phyloP scores from a whole-genome alignment of 2,113 vertebrate species.

The Herpetotheres cachinnans region DNA sequence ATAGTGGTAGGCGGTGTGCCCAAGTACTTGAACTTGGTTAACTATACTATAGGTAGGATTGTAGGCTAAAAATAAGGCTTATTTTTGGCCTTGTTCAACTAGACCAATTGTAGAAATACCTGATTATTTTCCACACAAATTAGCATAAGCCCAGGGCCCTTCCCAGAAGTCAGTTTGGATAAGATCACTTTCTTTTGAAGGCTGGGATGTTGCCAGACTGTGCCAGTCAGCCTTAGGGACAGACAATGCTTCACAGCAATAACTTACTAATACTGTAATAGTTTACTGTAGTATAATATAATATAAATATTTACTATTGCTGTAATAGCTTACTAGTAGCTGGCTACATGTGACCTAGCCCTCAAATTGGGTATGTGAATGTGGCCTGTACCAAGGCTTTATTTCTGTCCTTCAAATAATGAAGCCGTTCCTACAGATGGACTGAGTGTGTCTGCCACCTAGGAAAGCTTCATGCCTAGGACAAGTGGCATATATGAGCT shows the following conservation, averaged over 20 bases:
- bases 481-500: neutral
- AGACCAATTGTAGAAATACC: neutral
- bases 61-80: neutral
- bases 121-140: neutral
- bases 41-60: neutral
- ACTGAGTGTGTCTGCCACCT: neutral
- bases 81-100: neutral
- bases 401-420: neutral
- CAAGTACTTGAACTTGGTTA: neutral
- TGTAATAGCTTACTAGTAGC: neutral
- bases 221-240: neutral
- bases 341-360: neutral
- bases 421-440: neutral
- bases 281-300: neutral
- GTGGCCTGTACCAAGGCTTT: neutral
- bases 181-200: neutral
- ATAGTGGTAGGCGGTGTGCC: neutral
- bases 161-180: neutral
- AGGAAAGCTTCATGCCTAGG: neutral
- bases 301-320: neutral
- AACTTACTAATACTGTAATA: neutral
- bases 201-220: neutral
- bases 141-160: neutral
- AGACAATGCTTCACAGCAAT: neutral
- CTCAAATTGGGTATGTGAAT: neutral